These are phyloP conservation scores for Omphaloscelis lunosa DNA, from an alignment of 2,888 invertebrate genomes.

Conservation along the genomic window DNA sequence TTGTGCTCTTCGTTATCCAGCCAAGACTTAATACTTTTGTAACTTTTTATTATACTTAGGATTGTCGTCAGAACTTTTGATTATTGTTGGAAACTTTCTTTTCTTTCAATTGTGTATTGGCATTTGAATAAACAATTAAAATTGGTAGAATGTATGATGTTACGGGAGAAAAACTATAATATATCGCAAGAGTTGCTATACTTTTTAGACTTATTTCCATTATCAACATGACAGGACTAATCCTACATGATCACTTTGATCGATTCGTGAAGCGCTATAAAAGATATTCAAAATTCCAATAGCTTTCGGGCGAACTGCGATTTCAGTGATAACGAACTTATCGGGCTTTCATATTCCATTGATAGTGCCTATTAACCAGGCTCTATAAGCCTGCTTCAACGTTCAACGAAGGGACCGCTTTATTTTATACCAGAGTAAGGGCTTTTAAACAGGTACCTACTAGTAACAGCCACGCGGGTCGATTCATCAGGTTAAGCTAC, in stretches of 20 bases:
- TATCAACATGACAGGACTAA: background rate
- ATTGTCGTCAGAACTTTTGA: slow-evolving; percentile 10
- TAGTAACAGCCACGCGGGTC: too few relatives aligned
- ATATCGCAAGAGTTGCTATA: background rate
- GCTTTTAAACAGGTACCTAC: background rate
- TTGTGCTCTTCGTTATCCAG: slow-evolving; percentile 20
- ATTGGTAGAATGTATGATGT: background rate
- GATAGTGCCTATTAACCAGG: slow-evolving; percentile 22
- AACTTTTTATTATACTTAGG: slow-evolving; percentile 20
- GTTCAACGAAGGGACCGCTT: background rate
- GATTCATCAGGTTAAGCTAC: too few relatives aligned
- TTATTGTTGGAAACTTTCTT: slow-evolving; percentile 18
- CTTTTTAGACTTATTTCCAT: background rate
- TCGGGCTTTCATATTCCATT: slow-evolving; percentile 24
- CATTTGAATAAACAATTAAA: slow-evolving; percentile 9
- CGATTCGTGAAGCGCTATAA: slow-evolving; percentile 31
- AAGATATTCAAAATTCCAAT: slow-evolving; percentile 37
- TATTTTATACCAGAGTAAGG: background rate
- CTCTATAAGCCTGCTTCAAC: slow-evolving; percentile 10
- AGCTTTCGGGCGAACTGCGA: slow-evolving; percentile 12
- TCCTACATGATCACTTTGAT: slow-evolving; percentile 27
- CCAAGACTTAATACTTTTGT: slow-evolving; percentile 12
- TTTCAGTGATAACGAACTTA: slow-evolving; percentile 43
- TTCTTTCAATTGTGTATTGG: slow-evolving; percentile 23
- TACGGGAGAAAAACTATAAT: background rate